phyloP scores from a whole-genome alignment of 2,888 invertebrate genomes.

The Cerastis leucographa region DNA sequence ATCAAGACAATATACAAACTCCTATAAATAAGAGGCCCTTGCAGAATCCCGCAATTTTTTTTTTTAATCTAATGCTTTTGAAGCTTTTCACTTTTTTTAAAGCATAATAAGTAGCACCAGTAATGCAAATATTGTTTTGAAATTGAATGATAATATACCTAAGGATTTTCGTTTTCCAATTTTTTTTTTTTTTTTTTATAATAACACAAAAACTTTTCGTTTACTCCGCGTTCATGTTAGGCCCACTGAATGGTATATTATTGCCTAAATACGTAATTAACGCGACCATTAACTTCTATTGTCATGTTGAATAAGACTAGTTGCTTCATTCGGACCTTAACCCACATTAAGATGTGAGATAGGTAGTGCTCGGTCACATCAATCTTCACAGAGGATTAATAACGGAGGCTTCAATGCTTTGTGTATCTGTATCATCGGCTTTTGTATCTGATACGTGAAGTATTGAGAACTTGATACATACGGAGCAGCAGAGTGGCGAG shows the following conservation, averaged over 20 bases:
- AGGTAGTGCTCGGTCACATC: slow-evolving; percentile 82
- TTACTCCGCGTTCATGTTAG: neutral
- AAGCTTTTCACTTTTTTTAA: too few relatives aligned
- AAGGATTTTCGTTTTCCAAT: too few relatives aligned
- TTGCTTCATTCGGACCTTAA: slow-evolving; percentile 76
- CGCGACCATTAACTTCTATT: slow-evolving; percentile 72
- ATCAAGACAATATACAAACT: too few relatives aligned
- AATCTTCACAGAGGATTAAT: slow-evolving; percentile 85
- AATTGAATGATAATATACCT: too few relatives aligned
- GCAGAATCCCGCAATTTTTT: too few relatives aligned
- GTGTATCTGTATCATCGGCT: slow-evolving; percentile 82
- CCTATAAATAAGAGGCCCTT: too few relatives aligned
- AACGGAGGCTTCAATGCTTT: slow-evolving; percentile 81
- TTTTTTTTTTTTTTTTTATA: too few relatives aligned
- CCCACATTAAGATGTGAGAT: slow-evolving; percentile 77
- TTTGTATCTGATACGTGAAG: slow-evolving; percentile 81
- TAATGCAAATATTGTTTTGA: too few relatives aligned
- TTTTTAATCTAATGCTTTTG: too few relatives aligned
- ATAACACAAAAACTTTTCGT: neutral
- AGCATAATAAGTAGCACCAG: too few relatives aligned
- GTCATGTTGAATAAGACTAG: slow-evolving; percentile 69
- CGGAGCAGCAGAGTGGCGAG: slow-evolving; percentile 46
- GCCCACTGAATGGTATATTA: slow-evolving; percentile 36
- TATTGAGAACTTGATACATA: slow-evolving; percentile 69
- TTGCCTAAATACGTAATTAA: slow-evolving; percentile 70